These are phyloP conservation scores for Capricornis sumatraensis DNA, from an alignment of 2,113 vertebrate genomes.

Conservation along the genomic window DNA sequence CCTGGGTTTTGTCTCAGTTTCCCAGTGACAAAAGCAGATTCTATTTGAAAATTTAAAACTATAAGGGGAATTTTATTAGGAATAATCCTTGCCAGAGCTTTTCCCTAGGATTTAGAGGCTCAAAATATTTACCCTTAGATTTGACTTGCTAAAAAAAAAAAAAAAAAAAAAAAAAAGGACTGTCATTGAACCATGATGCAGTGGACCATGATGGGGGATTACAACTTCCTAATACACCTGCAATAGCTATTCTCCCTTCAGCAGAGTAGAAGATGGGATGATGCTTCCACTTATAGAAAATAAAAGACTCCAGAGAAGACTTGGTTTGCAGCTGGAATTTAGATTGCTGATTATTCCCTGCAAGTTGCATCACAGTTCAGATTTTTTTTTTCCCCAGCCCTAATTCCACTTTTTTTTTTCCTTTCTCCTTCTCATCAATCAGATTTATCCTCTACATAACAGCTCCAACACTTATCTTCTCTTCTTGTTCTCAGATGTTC, in stretches of 20 bases:
- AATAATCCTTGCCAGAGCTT: neutral
- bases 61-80: neutral
- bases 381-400: neutral
- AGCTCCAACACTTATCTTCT: neutral
- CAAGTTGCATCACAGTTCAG: neutral
- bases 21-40: neutral
- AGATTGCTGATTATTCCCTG: neutral
- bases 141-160: neutral
- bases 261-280: rapidly evolving
- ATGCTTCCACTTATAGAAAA: neutral
- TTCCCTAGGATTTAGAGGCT: neutral
- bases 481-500: neutral
- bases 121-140: neutral
- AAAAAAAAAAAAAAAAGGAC: neutral
- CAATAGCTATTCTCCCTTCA: neutral
- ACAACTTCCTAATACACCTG: neutral
- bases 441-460: neutral
- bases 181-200: neutral
- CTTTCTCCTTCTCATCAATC: neutral
- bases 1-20: neutral
- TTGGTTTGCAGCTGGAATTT: neutral
- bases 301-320: neutral
- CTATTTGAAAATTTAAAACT: neutral
- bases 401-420: neutral
- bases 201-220: neutral